Evolutionary conservation across 2,888 invertebrate genomes (phyloP), one percentile per base, ranked within the genome.

Genomic region (Macrosoma leucophasiata): DNA sequence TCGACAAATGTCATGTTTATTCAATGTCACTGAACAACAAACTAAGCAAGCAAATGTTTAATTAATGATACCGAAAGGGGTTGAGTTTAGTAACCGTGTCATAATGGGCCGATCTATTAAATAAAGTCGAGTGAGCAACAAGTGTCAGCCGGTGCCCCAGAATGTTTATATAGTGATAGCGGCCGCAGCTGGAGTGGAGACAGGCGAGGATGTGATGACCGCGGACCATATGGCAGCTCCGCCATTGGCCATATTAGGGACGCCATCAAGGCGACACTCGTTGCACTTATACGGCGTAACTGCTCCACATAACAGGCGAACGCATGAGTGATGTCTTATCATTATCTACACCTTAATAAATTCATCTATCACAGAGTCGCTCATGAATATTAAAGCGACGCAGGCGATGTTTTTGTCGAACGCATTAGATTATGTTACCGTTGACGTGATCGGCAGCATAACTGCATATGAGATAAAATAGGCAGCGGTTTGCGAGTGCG

Each of bases 201-300:
- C 59, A 59, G 56, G 57, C 65, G 71, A 68, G 74, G 78, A 78
- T 79, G 76, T 73, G 52, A 76, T 68, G 67, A 54, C 48, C 57
- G 66, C 66, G 52, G 62, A 69, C 84, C 84, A 84, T 82, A 84
- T 82, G 84, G 84, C 73, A 66, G 71, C 69, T 58, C 57, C 62
- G 60, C 66, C 49, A 60, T 56, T 58, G 55, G 47, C 84, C 84
- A 66, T 82, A 84, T 82, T 74, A 68, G 82, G 82, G 74, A 69
- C 63, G 62, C 62, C 53, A 68, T 54, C 84, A 81, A 84, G 84
- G 84, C 79, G 68, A 81, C 74, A 81, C 79, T 79, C 73, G 82
- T 77, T 84, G 84, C 84, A 78, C 84, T 70, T 84, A 82, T 84
- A 84, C 72, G 84, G 84, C 65, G 53, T 66, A 74, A 76, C 65